These are phyloP conservation scores for Nicator chloris DNA, from an alignment of 2,113 vertebrate species.

Conservation along the genomic window DNA sequence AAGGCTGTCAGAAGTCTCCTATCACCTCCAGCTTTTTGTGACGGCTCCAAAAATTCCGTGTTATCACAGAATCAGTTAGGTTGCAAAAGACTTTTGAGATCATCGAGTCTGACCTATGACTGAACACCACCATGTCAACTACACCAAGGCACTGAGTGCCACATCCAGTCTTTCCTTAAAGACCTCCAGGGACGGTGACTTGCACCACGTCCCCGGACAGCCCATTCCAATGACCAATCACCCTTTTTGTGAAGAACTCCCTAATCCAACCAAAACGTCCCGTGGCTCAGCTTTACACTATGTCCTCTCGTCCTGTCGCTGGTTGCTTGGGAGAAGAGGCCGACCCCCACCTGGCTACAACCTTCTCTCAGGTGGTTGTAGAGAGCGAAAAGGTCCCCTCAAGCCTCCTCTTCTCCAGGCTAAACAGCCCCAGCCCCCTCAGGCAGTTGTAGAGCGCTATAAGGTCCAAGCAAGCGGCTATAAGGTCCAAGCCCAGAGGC, in stretches of 20 bases:
- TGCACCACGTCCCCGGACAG: neutral
- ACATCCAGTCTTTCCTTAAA: neutral
- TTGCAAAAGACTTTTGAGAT: neutral
- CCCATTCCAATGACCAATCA: neutral
- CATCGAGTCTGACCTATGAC: neutral
- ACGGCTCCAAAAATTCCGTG: accelerated
- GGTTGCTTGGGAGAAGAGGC: neutral
- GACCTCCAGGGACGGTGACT: neutral
- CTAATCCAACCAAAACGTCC: neutral
- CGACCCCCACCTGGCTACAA: no score
- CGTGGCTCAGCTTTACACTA: neutral
- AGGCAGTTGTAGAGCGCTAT: accelerated
- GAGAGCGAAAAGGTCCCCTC: neutral
- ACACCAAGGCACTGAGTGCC: neutral
- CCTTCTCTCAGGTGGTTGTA: no score
- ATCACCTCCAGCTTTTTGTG: no score
- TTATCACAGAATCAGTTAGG: neutral
- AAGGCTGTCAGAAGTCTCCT: neutral
- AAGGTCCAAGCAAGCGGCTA: neutral
- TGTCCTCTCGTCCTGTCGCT: no score
- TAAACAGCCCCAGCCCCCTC: neutral
- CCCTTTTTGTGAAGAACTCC: no score
- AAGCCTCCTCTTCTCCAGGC: neutral
- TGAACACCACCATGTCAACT: neutral
- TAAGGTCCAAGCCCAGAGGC: accelerated